Conservation (phyloP, 2,888 invertebrate genomes). For the Asteroscopus sphinx region DNA sequence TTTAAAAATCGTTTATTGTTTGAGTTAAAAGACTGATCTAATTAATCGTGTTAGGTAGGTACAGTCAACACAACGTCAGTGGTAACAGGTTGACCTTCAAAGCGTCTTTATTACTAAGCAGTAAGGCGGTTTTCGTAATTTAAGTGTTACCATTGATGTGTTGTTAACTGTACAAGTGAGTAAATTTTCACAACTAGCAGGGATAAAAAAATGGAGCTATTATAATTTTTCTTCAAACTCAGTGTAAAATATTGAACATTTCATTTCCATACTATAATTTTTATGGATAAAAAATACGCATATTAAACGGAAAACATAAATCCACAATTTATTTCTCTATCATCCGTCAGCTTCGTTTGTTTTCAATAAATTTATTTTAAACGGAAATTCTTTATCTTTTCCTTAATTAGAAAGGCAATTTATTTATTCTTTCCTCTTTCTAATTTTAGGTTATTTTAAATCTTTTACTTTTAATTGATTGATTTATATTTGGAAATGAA, state of each 20-base stretch:
- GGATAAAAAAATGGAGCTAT: too few species aligned
- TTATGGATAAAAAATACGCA: slow-evolving; percentile 10
- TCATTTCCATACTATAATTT: neutral
- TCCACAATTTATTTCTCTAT: slow-evolving; percentile 34
- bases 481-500: slow-evolving; percentile 8
- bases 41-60: too few species aligned
- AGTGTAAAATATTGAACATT: slow-evolving; percentile 2
- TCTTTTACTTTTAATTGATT: slow-evolving; percentile 8
- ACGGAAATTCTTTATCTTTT: slow-evolving; percentile 21
- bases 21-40: too few species aligned
- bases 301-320: slow-evolving; percentile 37
- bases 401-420: slow-evolving; percentile 38
- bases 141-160: too few species aligned
- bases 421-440: slow-evolving; percentile 13
- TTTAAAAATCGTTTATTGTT: too few species aligned
- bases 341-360: slow-evolving; percentile 15
- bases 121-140: too few species aligned
- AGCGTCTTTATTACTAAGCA: too few species aligned
- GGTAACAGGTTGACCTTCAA: too few species aligned
- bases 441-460: slow-evolving; percentile 7
- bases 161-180: too few species aligned
- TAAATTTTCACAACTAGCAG: too few species aligned
- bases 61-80: too few species aligned
- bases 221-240: neutral
- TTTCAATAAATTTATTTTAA: slow-evolving; percentile 36